phyloP scores from a whole-genome alignment of 2,113 vertebrate species.

The Pavo muticus region DNA sequence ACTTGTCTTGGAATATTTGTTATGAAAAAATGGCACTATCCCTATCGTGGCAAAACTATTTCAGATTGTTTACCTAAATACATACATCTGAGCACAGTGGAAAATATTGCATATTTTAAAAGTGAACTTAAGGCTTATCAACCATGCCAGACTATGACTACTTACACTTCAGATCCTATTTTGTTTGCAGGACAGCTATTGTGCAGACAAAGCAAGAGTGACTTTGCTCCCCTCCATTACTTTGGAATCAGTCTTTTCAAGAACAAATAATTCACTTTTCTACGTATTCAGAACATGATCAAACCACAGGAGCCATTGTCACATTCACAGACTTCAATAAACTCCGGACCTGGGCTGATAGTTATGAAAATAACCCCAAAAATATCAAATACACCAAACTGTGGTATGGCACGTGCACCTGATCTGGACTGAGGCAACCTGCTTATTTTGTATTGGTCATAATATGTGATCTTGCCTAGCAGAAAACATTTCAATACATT shows the following conservation, averaged over 20 bases:
- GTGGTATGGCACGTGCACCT: background rate
- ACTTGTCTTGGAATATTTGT: background rate
- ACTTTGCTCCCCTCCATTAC: background rate
- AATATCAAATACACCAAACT: background rate
- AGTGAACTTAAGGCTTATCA: slow-evolving; percentile 1
- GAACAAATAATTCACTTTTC: background rate
- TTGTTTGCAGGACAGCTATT: background rate
- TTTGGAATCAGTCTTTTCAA: background rate
- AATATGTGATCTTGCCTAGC: background rate
- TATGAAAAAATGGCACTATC: background rate
- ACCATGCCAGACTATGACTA: background rate
- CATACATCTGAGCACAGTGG: background rate
- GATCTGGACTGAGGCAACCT: background rate
- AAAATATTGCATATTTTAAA: slow-evolving; percentile 3
- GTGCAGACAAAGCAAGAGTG: background rate
- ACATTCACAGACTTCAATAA: background rate
- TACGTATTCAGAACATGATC: background rate
- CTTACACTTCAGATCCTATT: background rate
- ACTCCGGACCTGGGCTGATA: background rate
- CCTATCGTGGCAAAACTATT: background rate
- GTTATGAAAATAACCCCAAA: background rate
- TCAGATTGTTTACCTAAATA: background rate
- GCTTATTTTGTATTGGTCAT: background rate
- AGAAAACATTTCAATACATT: background rate
- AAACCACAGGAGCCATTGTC: background rate